Conservation (phyloP, 2,113 vertebrate species). For the Microtus pennsylvanicus region DNA sequence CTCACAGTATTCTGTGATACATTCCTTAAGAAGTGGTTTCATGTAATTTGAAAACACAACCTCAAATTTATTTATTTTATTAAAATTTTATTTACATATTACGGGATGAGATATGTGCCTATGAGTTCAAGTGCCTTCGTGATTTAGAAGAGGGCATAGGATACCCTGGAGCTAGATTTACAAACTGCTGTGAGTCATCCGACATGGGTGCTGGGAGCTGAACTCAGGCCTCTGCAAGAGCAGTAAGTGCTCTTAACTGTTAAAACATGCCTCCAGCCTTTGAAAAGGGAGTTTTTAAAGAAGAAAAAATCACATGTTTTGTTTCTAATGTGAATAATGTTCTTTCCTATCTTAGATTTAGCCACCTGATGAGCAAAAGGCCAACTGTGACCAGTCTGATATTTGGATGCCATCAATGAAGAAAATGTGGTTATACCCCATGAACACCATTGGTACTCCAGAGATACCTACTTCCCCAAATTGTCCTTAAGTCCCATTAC, state of each 20-base stretch:
- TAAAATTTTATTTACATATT: not conserved
- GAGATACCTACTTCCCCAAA: fast-evolving
- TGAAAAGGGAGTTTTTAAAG: not conserved
- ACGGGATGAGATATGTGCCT: fast-evolving
- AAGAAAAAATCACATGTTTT: not conserved
- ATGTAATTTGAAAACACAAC: not conserved
- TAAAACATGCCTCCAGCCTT: not conserved
- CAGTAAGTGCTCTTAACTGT: not conserved
- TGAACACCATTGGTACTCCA: not conserved
- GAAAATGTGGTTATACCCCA: fast-evolving
- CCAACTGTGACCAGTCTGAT: fast-evolving
- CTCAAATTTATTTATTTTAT: not conserved
- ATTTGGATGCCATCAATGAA: too few species aligned
- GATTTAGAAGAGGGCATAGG: too few species aligned
- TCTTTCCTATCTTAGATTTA: not conserved
- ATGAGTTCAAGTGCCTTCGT: not conserved
- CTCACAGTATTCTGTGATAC: too few species aligned
- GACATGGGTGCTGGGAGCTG: not conserved
- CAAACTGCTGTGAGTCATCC: not conserved
- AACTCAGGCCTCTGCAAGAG: not conserved
- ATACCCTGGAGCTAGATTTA: not conserved
- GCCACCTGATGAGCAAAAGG: not conserved
- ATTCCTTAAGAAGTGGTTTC: not conserved
- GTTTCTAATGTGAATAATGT: too few species aligned
- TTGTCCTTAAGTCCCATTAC: not conserved